Base-by-base conservation (phyloP, 2,888 invertebrate genomes). In the Empis livida region DNA sequence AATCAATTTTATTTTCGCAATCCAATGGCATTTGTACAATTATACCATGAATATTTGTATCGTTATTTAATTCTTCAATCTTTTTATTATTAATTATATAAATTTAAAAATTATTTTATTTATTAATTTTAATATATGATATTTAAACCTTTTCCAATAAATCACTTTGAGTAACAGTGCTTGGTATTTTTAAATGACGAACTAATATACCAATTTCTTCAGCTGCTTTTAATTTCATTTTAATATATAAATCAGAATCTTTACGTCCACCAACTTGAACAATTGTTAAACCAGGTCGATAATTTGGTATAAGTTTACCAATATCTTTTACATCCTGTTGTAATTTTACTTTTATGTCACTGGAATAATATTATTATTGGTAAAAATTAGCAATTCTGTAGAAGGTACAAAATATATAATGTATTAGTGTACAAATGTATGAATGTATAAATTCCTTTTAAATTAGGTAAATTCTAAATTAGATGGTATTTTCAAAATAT, bases 171-270 rank as follows among this genome's bases (percentile, higher is more conserved):
- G 90, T 91, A 43, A 80, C 86, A 23, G 83, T 77, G 32, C 77
- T 76, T 0, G 93, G 84, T 53, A 96, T 71, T 54, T 84, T 77
- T 4, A 95, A 70, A 64, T 92, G 92, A 40, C 79, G 75, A 0
- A 88, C 88, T 17, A 72, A 66, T 45, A 96, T 90, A 48, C 97
- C 97, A 56, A 97, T 89, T 57, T 91, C 88, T 45, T 73, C 78
- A 0, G 96, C 96, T 1, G 92, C 88, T 67, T 86, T 90, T 48
- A 95, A 77, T 73, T 99, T 99, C 84, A 90, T 92, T 32, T 91
- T 76, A 62, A 99, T 97, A 72, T 99, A 99, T 6, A 97, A 95
- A 73, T 96, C 96, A 41, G 97, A 97, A 71, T 99, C 97, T 67
- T 93, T 92, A 1, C 96, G 78, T 2, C 84, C 86, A 11, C 99